A percentile compares a stretch with the other conserved stretches of the same genome.
phyloP scores from a whole-genome alignment of 1,140 invertebrate genomes.

The Episyrphus balteatus region DNA sequence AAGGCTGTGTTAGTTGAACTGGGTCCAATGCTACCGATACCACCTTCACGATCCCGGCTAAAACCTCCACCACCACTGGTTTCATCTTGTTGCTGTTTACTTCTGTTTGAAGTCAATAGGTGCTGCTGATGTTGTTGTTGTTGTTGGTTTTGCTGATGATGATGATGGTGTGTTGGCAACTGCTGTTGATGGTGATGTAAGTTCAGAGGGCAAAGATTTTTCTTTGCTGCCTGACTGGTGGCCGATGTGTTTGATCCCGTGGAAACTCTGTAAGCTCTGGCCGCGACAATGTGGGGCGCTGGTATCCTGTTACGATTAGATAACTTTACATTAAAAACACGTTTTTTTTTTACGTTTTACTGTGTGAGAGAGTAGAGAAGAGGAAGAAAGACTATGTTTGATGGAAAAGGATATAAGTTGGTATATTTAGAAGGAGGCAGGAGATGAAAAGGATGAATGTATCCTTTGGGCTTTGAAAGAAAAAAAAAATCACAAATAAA shows the following conservation, averaged over 20 bases:
- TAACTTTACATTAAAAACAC: no score
- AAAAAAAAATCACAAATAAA: no score
- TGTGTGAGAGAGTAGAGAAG: no score
- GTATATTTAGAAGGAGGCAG: no score
- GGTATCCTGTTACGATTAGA: slow-evolving; percentile 41
- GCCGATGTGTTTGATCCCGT: slow-evolving; percentile 22
- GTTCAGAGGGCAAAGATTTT: background rate
- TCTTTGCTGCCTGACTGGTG: slow-evolving; percentile 2
- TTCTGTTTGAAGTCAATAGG: background rate
- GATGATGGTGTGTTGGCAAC: slow-evolving; percentile 2
- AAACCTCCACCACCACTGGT: background rate
- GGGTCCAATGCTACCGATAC: slow-evolving; percentile 3
- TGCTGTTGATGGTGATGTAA: slow-evolving; percentile 1
- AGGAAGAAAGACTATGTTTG: no score
- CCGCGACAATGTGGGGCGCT: slow-evolving; percentile 45
- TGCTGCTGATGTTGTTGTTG: slow-evolving; percentile 6
- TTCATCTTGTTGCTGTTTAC: background rate
- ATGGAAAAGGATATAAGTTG: no score
- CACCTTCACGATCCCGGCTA: slow-evolving; percentile 10
- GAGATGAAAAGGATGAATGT: no score
- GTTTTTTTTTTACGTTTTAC: no score
- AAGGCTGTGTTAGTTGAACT: slow-evolving; percentile 41
- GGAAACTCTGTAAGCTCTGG: slow-evolving; percentile 42
- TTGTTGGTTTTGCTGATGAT: slow-evolving; percentile 1
- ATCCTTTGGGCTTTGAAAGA: no score